A percentile compares a stretch with the other conserved stretches of the same genome.
Conservation (phyloP, 2,797 vertebrate species). For the Cottoperca gobio region DNA sequence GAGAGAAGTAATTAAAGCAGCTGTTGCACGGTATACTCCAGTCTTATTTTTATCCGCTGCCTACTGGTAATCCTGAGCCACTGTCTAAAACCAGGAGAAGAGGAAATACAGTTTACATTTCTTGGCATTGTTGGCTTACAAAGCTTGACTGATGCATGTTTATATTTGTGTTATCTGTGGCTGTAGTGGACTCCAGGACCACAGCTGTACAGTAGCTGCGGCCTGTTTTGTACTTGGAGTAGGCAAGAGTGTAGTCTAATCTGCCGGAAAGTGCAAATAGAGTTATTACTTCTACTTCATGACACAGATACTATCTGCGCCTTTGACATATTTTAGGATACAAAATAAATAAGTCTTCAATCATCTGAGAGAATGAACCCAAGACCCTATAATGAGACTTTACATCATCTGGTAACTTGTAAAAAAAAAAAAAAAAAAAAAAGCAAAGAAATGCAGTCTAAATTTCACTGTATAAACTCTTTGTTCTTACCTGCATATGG, state of each 20-base stretch:
- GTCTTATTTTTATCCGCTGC: conserved; percentile 24
- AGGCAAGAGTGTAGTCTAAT: conserved; percentile 13
- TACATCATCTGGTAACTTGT: background rate
- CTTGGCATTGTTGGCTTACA: conserved; percentile 24
- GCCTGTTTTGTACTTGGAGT: conserved; percentile 22
- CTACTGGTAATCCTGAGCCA: conserved; percentile 52
- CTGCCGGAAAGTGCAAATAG: conserved; percentile 8
- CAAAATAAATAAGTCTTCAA: background rate
- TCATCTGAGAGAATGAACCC: background rate
- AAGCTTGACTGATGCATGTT: conserved; percentile 50
- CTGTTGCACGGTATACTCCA: conserved; percentile 25
- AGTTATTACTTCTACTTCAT: conserved; percentile 7
- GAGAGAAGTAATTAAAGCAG: conserved; percentile 42
- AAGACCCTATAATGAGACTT: background rate
- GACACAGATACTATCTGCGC: background rate
- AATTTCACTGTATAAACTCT: background rate
- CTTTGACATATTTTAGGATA: background rate
- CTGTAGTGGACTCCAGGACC: conserved; percentile 22
- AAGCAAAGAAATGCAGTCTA: background rate
- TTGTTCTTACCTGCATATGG: conserved; percentile 94
- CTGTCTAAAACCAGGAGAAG: conserved; percentile 37
- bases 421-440: too few relatives aligned
- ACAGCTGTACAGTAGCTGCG: background rate
- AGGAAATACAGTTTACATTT: conserved; percentile 49
- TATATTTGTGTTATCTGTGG: conserved; percentile 43